These are phyloP conservation scores for Odontophorus gujanensis DNA, from an alignment of 2,113 vertebrate species.

Conservation along the genomic window DNA sequence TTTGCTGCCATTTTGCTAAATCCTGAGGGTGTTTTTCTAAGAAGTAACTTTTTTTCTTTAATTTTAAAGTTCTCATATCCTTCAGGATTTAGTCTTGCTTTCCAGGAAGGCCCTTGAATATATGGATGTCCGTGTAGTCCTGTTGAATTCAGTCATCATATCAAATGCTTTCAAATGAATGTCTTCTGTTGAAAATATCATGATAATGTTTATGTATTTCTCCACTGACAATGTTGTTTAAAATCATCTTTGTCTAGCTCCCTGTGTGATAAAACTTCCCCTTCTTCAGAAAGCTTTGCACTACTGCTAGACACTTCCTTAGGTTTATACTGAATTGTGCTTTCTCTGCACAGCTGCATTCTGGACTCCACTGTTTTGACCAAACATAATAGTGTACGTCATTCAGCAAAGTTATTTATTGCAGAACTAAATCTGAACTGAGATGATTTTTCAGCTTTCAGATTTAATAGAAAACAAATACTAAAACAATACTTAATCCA, in stretches of 20 bases:
- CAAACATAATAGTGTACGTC: fast-evolving
- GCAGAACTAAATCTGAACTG: neutral
- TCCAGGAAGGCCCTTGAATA: neutral
- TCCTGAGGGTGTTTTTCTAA: constrained; percentile 66
- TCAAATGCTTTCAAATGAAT: neutral
- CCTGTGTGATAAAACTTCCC: fast-evolving
- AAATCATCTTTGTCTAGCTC: neutral
- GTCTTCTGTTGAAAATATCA: neutral
- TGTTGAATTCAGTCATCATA: neutral
- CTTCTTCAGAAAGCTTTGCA: neutral
- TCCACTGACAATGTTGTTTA: neutral
- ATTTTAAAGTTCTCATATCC: neutral
- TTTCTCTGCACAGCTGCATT: fast-evolving
- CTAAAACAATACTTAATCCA: neutral
- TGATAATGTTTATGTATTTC: neutral
- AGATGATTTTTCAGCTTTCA: fast-evolving
- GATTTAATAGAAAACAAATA: neutral
- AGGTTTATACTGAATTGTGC: neutral
- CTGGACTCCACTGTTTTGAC: fast-evolving
- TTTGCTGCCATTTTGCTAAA: constrained; percentile 68
- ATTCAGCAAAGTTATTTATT: fast-evolving
- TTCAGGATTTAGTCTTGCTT: constrained; percentile 36
- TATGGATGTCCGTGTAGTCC: fast-evolving
- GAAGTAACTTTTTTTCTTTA: constrained; percentile 26
- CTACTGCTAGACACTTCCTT: neutral